Percentiles rank a stretch among this genome's conserved stretches.
phyloP scores from a whole-genome alignment of 2,888 invertebrate species.

The Cantharis lateralis region DNA sequence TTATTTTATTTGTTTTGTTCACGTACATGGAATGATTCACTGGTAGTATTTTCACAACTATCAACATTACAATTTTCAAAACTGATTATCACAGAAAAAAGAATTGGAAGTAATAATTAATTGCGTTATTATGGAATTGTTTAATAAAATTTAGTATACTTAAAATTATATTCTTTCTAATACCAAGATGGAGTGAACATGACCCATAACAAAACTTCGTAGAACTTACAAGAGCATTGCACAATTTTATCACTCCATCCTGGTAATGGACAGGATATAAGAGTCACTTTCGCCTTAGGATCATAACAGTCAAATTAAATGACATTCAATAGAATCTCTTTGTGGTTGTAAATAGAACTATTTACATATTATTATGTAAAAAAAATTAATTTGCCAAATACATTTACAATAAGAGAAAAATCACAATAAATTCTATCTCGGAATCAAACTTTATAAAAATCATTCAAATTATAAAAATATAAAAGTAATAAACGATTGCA shows the following conservation, averaged over 20 bases:
- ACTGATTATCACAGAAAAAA: constrained; percentile 1
- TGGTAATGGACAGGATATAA: background rate
- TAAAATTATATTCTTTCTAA: background rate
- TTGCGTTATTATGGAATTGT: background rate
- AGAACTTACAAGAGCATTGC: too few species aligned
- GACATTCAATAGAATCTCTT: background rate
- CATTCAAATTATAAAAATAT: background rate
- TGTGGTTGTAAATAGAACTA: background rate
- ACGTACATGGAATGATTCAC: constrained; percentile 15
- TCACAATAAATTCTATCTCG: background rate
- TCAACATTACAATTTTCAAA: background rate
- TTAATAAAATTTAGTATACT: background rate
- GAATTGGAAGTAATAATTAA: background rate
- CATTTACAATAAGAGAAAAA: background rate
- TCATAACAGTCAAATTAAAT: background rate
- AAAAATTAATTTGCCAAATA: background rate
- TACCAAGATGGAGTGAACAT: background rate
- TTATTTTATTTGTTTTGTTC: constrained; percentile 1
- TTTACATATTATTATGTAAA: background rate
- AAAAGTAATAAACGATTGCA: background rate
- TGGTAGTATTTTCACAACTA: background rate
- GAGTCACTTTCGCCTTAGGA: background rate
- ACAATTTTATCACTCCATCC: background rate
- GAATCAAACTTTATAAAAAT: background rate
- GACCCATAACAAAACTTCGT: too few species aligned